Evolutionary conservation across 2,888 invertebrate species (phyloP).

Genomic region (Furcula furcula): DNA sequence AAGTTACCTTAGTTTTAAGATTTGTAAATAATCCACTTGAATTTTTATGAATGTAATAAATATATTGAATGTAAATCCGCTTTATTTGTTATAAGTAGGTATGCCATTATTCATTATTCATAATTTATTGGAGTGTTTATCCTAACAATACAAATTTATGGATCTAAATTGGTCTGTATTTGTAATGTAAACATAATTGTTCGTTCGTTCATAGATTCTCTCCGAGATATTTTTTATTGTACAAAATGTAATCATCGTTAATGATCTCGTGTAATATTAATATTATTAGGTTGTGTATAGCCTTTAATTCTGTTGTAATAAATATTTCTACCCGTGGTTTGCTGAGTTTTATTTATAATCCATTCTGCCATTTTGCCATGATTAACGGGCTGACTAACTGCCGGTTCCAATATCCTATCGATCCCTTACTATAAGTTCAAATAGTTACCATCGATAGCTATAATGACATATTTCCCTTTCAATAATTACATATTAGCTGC

Average conservation of each 20-base stretch:
- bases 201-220: slow-evolving; percentile 25
- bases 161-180: slow-evolving; percentile 20
- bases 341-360: slow-evolving; percentile 24
- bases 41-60: slow-evolving; percentile 4
- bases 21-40: slow-evolving; percentile 1
- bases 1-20: neutral
- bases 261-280: slow-evolving; percentile 35
- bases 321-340: slow-evolving; percentile 55
- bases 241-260: slow-evolving; percentile 44
- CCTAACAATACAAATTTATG: slow-evolving; percentile 8
- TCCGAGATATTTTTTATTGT: slow-evolving; percentile 32
- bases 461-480: too few species aligned
- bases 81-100: slow-evolving; percentile 9
- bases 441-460: too few species aligned
- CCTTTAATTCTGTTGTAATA: slow-evolving; percentile 62
- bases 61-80: slow-evolving; percentile 6
- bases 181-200: slow-evolving; percentile 22
- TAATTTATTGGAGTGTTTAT: slow-evolving; percentile 21
- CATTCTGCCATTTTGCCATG: too few species aligned
- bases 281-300: slow-evolving; percentile 50
- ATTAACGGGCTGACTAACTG: too few species aligned
- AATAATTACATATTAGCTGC: too few species aligned
- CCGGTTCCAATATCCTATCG: too few species aligned
- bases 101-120: slow-evolving; percentile 8
- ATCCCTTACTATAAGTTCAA: too few species aligned